Percentiles rank a stretch among this genome's conserved stretches.
phyloP scores from a whole-genome alignment of 2,797 vertebrate genomes.

The Anguilla pacifica region DNA sequence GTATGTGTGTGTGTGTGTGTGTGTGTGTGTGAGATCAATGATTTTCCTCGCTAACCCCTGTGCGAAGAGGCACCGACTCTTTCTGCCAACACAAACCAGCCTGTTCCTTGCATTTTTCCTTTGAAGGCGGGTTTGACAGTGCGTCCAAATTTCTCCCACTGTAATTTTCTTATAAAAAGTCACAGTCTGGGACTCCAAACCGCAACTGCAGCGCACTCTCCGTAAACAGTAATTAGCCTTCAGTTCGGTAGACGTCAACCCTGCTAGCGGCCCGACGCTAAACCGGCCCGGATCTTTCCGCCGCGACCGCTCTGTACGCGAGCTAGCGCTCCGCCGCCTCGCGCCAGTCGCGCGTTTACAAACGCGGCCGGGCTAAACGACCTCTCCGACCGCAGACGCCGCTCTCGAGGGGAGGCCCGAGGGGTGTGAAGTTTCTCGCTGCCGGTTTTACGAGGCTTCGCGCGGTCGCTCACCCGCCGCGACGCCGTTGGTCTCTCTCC shows the following conservation, averaged over 20 bases:
- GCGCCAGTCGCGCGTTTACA: conserved; percentile 30
- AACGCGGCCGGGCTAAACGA: conserved; percentile 35
- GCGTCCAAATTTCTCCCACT: conserved; percentile 76
- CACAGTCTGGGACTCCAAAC: conserved; percentile 66
- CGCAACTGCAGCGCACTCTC: conserved; percentile 68
- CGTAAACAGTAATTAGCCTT: conserved; percentile 77
- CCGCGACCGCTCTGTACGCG: background rate
- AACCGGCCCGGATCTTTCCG: conserved; percentile 46
- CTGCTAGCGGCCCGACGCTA: conserved; percentile 53
- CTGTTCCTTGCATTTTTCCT: conserved; percentile 58
- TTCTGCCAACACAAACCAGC: conserved; percentile 56
- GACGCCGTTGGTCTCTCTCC: background rate
- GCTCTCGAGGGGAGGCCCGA: background rate
- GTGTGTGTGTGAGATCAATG: conserved; percentile 36
- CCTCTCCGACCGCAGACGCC: conserved; percentile 8
- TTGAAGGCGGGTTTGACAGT: conserved; percentile 60
- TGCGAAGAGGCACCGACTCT: conserved; percentile 40
- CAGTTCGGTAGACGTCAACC: conserved; percentile 70
- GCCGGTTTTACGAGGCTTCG: background rate
- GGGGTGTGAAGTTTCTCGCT: background rate
- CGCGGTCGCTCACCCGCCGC: background rate
- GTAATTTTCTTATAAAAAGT: conserved; percentile 75
- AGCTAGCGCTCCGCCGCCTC: background rate
- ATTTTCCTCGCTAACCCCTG: conserved; percentile 21
- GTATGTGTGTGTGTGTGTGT: background rate